A percentile compares a stretch with the other conserved stretches of the same genome.
Conservation (phyloP, 2,113 vertebrate species). For the Octodon degus region DNA sequence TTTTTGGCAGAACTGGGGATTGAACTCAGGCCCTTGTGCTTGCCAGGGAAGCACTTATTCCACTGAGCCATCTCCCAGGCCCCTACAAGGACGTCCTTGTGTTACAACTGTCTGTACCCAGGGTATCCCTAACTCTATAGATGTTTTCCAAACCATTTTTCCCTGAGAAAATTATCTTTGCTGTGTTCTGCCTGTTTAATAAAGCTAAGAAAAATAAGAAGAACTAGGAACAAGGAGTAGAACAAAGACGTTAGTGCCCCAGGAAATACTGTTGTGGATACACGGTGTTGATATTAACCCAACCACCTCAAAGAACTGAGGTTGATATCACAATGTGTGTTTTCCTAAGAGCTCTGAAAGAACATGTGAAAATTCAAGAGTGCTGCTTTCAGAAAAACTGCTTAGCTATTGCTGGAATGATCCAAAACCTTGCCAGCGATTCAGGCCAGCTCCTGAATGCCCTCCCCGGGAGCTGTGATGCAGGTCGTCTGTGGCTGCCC, state of each 20-base stretch:
- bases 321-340: background rate
- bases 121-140: background rate
- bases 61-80: too few species aligned
- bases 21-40: too few species aligned
- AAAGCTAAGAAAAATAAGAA: slow-evolving; percentile 10
- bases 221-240: background rate
- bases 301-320: slow-evolving; percentile 18
- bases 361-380: background rate
- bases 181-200: background rate
- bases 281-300: slow-evolving; percentile 13
- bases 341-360: slow-evolving; percentile 14
- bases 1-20: too few species aligned
- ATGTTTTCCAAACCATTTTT: background rate
- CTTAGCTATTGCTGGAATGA: slow-evolving; percentile 8
- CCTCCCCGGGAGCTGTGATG: background rate
- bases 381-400: background rate
- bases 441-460: background rate
- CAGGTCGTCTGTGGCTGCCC: background rate
- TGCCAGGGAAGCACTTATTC: too few species aligned
- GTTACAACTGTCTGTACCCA: background rate
- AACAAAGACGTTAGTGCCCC: background rate
- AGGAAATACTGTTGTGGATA: background rate
- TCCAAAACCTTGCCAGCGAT: background rate
- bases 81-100: background rate
- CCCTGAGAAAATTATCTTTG: background rate